Evolutionary conservation across 2,797 vertebrate genomes (phyloP).

Genomic region (Scyliorhinus canicula): DNA sequence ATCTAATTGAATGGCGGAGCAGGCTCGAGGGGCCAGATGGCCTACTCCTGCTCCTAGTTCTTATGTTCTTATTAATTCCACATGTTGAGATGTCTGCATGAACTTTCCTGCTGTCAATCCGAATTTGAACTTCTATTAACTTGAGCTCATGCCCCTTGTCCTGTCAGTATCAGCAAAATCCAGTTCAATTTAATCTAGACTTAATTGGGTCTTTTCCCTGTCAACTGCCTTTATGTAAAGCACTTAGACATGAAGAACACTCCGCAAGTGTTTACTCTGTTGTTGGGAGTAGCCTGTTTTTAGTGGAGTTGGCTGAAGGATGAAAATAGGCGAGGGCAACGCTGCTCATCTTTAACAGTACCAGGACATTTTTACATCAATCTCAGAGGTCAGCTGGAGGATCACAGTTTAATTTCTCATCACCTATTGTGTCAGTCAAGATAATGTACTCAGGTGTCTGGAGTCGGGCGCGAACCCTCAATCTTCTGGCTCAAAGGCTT

Average conservation of each 20-base stretch:
- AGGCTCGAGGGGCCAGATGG: no score
- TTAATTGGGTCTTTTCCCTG: neutral
- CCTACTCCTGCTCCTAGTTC: no score
- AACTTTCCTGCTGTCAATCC: neutral
- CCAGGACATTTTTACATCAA: neutral
- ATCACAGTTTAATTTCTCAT: neutral
- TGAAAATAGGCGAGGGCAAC: neutral
- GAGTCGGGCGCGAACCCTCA: neutral
- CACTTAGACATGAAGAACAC: neutral
- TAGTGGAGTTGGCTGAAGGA: neutral
- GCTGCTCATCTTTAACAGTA: neutral
- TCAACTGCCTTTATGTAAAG: neutral
- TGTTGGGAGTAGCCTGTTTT: neutral
- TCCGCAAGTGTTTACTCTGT: neutral
- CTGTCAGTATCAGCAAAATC: neutral
- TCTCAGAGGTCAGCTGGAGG: neutral
- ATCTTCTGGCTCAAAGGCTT: neutral
- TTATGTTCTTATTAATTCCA: no score
- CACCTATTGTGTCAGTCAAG: neutral
- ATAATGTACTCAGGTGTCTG: neutral
- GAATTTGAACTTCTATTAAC: neutral
- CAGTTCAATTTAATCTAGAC: neutral
- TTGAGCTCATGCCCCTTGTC: neutral
- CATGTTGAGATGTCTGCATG: neutral
- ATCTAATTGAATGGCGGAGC: no score